Base-by-base conservation (phyloP, 2,888 invertebrate genomes). In the Ischnura elegans region DNA sequence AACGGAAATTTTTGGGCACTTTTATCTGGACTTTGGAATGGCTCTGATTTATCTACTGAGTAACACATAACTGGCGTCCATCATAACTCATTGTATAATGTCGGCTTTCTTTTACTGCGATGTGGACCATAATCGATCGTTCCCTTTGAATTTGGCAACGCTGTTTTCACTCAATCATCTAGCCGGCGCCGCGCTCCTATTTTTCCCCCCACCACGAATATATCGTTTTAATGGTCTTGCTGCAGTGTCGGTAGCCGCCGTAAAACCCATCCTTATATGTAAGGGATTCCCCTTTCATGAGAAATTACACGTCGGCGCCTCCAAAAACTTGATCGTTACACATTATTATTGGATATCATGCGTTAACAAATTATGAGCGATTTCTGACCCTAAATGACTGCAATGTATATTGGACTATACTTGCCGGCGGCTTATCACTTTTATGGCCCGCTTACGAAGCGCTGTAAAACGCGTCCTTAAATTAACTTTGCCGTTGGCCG, bases 371-470 rank as follows among this genome's bases (percentile, higher is more conserved):
- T 76, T 76, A 76, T 76, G 76, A 76, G 76, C 76, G 36, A 76
- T 76, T 13, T 8, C 29, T 76, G 76, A 76, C 76, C 76, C 36
- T 76, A 76, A 36, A 76, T 76, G 76, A n/a, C 76, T 76, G 76
- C 36, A 76, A 36, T 36, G 76, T 76, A 76, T 76, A 76, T 76
- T 76, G 76, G 36, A 76, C 76, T 36, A n/a, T n/a, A 76, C 76
- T 76, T 13, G 10, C 10, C 0, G 36, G 29, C 29, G 76, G 0
- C 36, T 13, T 36, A 36, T 13, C 36, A 76, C 76, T 76, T 76
- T 76, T 76, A 76, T 76, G 76, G 76, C 76, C 36, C 76, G 76
- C 76, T 36, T 76, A 76, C 76, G 76, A 29, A 76, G 76, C 76
- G 76, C 36, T 76, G 36, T 76, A 76, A 76, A 76, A 76, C 76